A percentile compares a stretch with the other conserved stretches of the same genome.
phyloP scores from a whole-genome alignment of 2,797 vertebrate genomes.

The Pogoniulus pusillus region DNA sequence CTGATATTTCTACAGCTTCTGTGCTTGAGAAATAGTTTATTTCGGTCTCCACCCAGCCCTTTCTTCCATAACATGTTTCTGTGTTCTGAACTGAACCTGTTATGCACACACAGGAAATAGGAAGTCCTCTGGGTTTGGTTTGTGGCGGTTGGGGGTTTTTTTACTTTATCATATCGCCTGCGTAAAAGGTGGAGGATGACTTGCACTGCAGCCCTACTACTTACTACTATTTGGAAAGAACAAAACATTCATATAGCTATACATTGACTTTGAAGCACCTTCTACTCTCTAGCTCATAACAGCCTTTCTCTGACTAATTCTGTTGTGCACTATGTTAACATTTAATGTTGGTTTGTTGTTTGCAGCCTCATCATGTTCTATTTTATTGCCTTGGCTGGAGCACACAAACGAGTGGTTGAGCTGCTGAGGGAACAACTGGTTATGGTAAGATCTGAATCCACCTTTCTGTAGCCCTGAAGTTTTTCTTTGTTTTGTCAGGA shows the following conservation, averaged over 20 bases:
- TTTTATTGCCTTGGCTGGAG: constrained; percentile 90
- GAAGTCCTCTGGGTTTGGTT: neutral
- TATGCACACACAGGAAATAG: fast-evolving
- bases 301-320: neutral
- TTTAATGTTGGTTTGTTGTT: neutral
- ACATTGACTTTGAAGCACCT: neutral
- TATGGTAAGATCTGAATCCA: constrained; percentile 80
- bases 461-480: neutral
- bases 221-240: neutral
- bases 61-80: neutral
- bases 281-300: neutral
- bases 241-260: neutral
- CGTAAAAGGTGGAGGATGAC: neutral
- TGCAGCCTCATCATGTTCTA: constrained; percentile 93
- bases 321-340: neutral
- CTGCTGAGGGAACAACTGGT: constrained; percentile 90
- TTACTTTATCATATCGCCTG: neutral
- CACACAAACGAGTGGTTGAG: constrained; percentile 87
- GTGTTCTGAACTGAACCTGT: neutral
- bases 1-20: neutral
- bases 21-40: neutral
- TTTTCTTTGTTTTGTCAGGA: neutral
- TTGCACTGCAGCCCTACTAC: neutral
- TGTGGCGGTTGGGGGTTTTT: neutral
- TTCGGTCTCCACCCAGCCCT: neutral